These are phyloP conservation scores for Vanessa atalanta DNA, from an alignment of 1,140 invertebrate species.

Conservation along the genomic window DNA sequence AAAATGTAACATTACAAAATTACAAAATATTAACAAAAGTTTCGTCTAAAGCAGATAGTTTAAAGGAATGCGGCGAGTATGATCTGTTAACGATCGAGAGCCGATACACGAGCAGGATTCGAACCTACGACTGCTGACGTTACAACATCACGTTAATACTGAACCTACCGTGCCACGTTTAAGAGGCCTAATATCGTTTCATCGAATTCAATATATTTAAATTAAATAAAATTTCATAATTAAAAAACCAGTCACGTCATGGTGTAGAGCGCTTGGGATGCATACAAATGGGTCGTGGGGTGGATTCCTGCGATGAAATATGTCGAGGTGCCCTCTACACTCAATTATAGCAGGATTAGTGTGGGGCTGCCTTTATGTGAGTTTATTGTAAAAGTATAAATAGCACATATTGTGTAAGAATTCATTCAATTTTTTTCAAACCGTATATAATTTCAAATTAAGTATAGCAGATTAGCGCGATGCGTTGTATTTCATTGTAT, in stretches of 20 bases:
- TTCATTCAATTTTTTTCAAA: not conserved
- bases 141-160: not conserved
- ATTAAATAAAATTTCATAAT: slow-evolving; percentile 16
- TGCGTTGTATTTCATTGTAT: not conserved
- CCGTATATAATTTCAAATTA: not conserved
- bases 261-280: not conserved
- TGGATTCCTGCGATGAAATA: slow-evolving; percentile 26
- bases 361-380: not conserved
- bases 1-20: too few relatives aligned
- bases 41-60: too few relatives aligned
- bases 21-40: too few relatives aligned
- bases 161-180: not conserved
- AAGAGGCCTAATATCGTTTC: not conserved
- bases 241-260: slow-evolving; percentile 22
- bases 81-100: too few relatives aligned
- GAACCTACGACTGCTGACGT: too few relatives aligned
- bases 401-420: not conserved
- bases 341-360: slow-evolving; percentile 28
- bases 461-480: not conserved
- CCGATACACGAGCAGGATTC: too few relatives aligned
- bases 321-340: slow-evolving; percentile 4
- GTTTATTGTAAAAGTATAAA: slow-evolving; percentile 5
- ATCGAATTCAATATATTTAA: slow-evolving; percentile 10
- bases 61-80: too few relatives aligned
- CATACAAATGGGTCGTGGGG: slow-evolving; percentile 25